A percentile compares a stretch with the other conserved stretches of the same genome.
Conservation (phyloP, 2,888 invertebrate genomes). For the Drosophila dives region DNA sequence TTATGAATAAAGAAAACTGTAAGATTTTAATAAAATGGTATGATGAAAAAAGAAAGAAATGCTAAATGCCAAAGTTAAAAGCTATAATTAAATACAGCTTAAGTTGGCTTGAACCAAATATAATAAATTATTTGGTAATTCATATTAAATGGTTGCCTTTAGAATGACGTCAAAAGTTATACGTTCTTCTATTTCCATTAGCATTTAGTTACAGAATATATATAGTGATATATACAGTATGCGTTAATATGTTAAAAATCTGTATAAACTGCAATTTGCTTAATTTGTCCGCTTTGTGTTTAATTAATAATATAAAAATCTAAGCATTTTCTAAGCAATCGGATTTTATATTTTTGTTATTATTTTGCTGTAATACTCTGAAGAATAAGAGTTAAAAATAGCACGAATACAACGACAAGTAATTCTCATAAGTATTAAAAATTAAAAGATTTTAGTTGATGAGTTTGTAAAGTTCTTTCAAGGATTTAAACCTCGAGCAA, state of each 20-base stretch:
- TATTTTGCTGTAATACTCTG: background rate
- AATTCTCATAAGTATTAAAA: background rate
- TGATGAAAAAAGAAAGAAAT: background rate
- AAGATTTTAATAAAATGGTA: background rate
- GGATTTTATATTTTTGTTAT: background rate
- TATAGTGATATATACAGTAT: too few species aligned
- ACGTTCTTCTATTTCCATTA: too few species aligned
- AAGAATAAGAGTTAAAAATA: background rate
- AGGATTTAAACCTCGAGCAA: background rate
- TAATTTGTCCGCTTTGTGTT: background rate
- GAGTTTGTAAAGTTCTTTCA: background rate
- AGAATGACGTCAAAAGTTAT: background rate
- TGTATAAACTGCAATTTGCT: background rate
- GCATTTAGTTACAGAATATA: too few species aligned
- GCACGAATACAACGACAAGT: background rate
- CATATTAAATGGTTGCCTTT: background rate
- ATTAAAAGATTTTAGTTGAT: background rate
- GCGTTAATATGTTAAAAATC: background rate
- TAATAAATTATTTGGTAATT: background rate
- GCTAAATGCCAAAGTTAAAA: background rate
- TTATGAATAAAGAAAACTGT: background rate
- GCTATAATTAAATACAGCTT: background rate
- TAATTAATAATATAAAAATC: background rate
- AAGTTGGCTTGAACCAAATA: background rate
- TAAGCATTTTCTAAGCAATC: background rate